Conservation (phyloP, 2,888 invertebrate species). For the Pinctada fucata region DNA sequence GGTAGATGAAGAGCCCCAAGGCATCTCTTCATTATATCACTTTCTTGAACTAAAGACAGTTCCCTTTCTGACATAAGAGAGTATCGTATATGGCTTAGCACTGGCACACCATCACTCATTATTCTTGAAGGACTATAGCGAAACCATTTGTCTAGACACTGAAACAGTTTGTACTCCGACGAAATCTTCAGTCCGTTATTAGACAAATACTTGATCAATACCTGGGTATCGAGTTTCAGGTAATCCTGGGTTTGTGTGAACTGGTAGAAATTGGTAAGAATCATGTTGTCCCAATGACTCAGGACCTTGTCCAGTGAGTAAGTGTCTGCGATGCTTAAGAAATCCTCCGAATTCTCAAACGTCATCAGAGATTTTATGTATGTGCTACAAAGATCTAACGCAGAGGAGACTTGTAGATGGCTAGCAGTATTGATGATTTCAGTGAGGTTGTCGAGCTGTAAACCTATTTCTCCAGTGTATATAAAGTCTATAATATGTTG, state of each 20-base stretch:
- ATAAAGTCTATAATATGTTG: slow-evolving; percentile 74
- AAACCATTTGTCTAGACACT: slow-evolving; percentile 71
- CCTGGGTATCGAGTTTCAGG: slow-evolving; percentile 64
- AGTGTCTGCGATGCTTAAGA: slow-evolving; percentile 73
- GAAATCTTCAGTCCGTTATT: slow-evolving; percentile 62
- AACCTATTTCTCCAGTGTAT: slow-evolving; percentile 72
- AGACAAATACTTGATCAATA: slow-evolving; percentile 64
- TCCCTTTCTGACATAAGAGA: slow-evolving; percentile 72
- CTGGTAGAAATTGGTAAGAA: slow-evolving; percentile 71
- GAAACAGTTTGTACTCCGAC: slow-evolving; percentile 70
- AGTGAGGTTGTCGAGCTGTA: slow-evolving; percentile 71
- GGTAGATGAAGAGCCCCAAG: slow-evolving; percentile 60
- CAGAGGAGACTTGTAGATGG: slow-evolving; percentile 72
- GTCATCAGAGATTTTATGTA: slow-evolving; percentile 74
- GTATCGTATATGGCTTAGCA: slow-evolving; percentile 71
- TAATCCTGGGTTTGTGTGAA: slow-evolving; percentile 70
- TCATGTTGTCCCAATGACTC: slow-evolving; percentile 71
- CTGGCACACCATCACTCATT: slow-evolving; percentile 48
- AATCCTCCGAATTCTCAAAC: slow-evolving; percentile 74
- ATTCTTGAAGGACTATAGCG: slow-evolving; percentile 60
- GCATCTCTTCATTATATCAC: slow-evolving; percentile 63
- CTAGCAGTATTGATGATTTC: slow-evolving; percentile 75
- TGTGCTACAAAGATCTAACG: slow-evolving; percentile 74
- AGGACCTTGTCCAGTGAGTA: slow-evolving; percentile 71
- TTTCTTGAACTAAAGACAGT: slow-evolving; percentile 63